Percentiles rank a stretch among this genome's conserved stretches.
These are phyloP conservation scores for Gadus chalcogrammus DNA, from an alignment of 2,113 vertebrate genomes.

Conservation along the genomic window DNA sequence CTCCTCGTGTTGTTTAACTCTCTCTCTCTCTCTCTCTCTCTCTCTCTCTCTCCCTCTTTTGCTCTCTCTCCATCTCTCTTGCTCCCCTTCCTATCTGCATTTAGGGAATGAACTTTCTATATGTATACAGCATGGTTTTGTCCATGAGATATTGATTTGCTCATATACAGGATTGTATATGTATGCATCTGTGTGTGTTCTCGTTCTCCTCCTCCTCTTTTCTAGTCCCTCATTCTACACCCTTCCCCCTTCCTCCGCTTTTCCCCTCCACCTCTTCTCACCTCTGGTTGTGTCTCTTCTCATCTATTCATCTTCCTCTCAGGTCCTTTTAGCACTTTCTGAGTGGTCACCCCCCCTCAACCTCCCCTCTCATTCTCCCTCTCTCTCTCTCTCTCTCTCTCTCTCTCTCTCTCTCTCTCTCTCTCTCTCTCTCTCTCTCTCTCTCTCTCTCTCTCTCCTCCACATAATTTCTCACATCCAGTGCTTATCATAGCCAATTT, in stretches of 20 bases:
- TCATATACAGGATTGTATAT: not conserved
- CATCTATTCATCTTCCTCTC: conserved; percentile 50
- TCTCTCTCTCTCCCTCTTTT: too few relatives aligned
- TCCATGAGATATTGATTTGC: too few relatives aligned
- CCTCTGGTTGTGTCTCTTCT: conserved; percentile 52
- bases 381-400: too few relatives aligned
- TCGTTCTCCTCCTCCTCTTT: not conserved
- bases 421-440: too few relatives aligned
- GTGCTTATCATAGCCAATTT: too few relatives aligned
- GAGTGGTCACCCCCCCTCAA: conserved; percentile 18
- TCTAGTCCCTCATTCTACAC: not conserved
- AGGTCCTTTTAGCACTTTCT: conserved; percentile 14
- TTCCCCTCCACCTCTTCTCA: too few relatives aligned
- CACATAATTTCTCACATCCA: too few relatives aligned
- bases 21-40: conserved; percentile 14
- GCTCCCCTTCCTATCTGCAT: conserved; percentile 2
- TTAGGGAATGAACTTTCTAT: not conserved
- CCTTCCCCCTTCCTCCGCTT: too few relatives aligned
- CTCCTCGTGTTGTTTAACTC: conserved; percentile 45
- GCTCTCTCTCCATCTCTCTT: conserved; percentile 22
- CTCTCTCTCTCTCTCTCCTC: too few relatives aligned
- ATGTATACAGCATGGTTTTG: too few relatives aligned
- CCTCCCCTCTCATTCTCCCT: too few relatives aligned
- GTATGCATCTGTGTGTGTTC: not conserved
- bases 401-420: too few relatives aligned